Conservation (phyloP, 2,797 vertebrate genomes). For the Sparus aurata region DNA sequence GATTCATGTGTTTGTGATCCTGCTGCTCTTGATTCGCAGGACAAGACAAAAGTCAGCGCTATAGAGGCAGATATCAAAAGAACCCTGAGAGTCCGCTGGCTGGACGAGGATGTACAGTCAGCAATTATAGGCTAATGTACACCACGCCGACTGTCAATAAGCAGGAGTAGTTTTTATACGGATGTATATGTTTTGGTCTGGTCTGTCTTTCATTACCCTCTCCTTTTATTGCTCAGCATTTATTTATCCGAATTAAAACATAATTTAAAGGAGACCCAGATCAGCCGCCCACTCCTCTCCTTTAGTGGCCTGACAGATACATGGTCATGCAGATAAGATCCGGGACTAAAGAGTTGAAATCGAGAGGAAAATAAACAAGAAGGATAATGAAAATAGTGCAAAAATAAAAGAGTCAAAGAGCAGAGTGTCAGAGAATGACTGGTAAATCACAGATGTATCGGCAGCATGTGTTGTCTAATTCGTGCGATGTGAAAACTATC, state of each 20-base stretch:
- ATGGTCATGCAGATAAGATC: constrained; percentile 52
- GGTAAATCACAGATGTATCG: too few species aligned
- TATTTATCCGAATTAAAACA: constrained; percentile 66
- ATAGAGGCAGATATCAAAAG: constrained; percentile 35
- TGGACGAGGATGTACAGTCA: constrained; percentile 24
- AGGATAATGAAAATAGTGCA: constrained; percentile 9
- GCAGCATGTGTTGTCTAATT: too few species aligned
- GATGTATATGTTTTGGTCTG: constrained; percentile 64
- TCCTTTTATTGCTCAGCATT: constrained; percentile 45
- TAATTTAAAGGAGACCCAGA: constrained; percentile 52
- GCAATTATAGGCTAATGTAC: constrained; percentile 37
- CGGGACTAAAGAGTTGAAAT: constrained; percentile 36
- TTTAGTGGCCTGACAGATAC: constrained; percentile 31
- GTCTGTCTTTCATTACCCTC: constrained; percentile 53
- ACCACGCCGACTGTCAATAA: constrained; percentile 59
- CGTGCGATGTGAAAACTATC: too few species aligned
- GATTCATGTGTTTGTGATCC: constrained; percentile 75
- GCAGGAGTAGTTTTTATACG: constrained; percentile 48
- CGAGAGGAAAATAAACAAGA: constrained; percentile 24
- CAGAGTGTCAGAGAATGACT: too few species aligned
- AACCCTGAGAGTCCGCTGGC: background rate
- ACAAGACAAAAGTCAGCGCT: constrained; percentile 52
- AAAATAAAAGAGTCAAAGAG: constrained; percentile 1
- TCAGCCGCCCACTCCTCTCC: constrained; percentile 56
- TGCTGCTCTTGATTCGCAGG: constrained; percentile 58